Evolutionary conservation across 2,113 vertebrate species (phyloP).

Genomic region (Platysternon megacephalum): DNA sequence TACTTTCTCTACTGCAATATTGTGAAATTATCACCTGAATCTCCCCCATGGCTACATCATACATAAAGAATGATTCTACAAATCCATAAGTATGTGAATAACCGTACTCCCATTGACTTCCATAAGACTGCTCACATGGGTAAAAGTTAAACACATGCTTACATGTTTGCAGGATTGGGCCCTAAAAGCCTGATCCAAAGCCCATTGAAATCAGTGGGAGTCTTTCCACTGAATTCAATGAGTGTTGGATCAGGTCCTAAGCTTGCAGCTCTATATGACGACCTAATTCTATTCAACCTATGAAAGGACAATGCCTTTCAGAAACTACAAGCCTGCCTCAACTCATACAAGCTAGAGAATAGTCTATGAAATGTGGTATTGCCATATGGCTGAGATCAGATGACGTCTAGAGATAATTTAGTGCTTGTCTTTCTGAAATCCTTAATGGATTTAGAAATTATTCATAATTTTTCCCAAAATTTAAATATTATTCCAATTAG

Average conservation of each 20-base stretch:
- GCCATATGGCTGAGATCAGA: neutral
- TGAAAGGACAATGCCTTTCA: neutral
- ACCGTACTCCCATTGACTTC: neutral
- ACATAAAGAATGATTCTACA: accelerated
- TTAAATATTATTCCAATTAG: neutral
- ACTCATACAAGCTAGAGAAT: neutral
- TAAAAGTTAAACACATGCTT: neutral
- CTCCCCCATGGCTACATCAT: no score
- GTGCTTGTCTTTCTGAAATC: neutral
- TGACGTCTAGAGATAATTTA: neutral
- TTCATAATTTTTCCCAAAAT: no score
- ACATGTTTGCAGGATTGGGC: neutral
- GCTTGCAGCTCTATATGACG: neutral
- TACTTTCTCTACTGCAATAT: accelerated
- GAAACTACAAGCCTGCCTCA: neutral
- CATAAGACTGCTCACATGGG: neutral
- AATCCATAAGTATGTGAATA: neutral
- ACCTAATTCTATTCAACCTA: neutral
- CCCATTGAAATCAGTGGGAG: neutral
- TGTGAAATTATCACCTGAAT: accelerated
- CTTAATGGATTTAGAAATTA: neutral
- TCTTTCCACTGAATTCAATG: neutral
- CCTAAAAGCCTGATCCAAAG: neutral
- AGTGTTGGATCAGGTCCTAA: neutral
- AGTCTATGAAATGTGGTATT: neutral